Evolutionary conservation across 2,888 invertebrate species (phyloP).

Genomic region (Cetonia aurata): DNA sequence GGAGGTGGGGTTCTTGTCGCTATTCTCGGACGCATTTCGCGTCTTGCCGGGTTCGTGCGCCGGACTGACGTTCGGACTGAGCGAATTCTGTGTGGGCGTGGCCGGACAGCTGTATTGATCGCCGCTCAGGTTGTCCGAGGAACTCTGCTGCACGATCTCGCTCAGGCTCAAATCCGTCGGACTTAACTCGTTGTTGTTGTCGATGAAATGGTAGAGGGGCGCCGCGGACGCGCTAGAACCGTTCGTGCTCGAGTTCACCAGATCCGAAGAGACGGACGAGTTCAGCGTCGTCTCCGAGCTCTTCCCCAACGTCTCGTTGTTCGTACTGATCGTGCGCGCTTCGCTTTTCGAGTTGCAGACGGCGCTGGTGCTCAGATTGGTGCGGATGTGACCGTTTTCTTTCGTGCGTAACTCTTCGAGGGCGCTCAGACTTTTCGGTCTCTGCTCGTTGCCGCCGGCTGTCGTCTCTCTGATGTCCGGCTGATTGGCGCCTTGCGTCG

Average conservation of each 20-base stretch:
- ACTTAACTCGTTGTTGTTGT: conserved; percentile 57
- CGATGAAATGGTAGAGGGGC: conserved; percentile 57
- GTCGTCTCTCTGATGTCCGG: conserved; percentile 60
- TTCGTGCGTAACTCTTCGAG: conserved; percentile 56
- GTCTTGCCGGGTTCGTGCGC: conserved; percentile 52
- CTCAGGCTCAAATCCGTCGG: conserved; percentile 60
- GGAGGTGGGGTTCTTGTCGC: background rate
- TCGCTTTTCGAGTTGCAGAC: conserved; percentile 44
- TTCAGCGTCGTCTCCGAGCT: conserved; percentile 42
- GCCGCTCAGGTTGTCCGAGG: conserved; percentile 62
- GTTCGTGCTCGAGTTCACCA: conserved; percentile 29
- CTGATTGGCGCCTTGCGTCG: conserved; percentile 72
- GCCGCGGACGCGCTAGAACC: conserved; percentile 30
- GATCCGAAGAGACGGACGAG: conserved; percentile 44
- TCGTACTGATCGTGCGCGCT: conserved; percentile 42
- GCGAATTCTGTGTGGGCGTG: conserved; percentile 59
- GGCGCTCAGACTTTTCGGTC: conserved; percentile 64
- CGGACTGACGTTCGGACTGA: conserved; percentile 63
- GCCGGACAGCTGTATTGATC: conserved; percentile 62
- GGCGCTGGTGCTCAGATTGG: conserved; percentile 58
- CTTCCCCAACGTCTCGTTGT: conserved; percentile 31
- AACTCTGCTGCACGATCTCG: conserved; percentile 59
- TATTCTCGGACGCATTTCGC: conserved; percentile 47
- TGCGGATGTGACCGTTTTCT: conserved; percentile 48
- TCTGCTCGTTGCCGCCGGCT: conserved; percentile 47